phyloP scores from a whole-genome alignment of 2,797 vertebrate species.

The Psittacula echo region DNA sequence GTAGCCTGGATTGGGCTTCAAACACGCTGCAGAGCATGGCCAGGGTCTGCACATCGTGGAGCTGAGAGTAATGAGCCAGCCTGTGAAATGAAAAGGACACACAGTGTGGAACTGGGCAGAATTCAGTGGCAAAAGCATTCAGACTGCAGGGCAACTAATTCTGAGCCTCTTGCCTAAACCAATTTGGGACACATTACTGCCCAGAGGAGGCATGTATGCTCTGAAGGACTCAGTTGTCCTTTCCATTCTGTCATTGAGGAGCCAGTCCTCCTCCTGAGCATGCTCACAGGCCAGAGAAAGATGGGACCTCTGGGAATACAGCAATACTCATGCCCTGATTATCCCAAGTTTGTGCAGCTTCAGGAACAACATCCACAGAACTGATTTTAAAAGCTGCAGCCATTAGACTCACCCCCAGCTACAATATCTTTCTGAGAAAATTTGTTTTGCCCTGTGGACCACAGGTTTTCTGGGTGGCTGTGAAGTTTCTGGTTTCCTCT shows the following conservation, averaged over 20 bases:
- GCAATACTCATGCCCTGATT: not conserved
- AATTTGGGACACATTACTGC: not conserved
- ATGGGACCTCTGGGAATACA: not conserved
- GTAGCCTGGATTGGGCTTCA: slow-evolving; percentile 84
- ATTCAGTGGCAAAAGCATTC: not conserved
- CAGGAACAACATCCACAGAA: not conserved
- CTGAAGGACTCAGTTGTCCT: not conserved
- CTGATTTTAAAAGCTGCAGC: not conserved
- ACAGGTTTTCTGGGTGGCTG: not conserved
- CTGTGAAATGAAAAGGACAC: slow-evolving; percentile 70
- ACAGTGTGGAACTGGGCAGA: not conserved
- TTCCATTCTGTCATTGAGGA: not conserved
- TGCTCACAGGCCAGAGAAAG: not conserved
- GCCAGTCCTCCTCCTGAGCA: not conserved
- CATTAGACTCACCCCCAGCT: not conserved
- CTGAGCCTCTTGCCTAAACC: not conserved
- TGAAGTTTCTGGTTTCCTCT: not conserved
- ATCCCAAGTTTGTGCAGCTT: not conserved
- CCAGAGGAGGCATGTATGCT: accelerated
- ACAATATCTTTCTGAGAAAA: not conserved
- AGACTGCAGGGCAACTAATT: not conserved
- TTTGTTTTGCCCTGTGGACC: not conserved
- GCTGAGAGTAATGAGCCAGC: slow-evolving; percentile 92
- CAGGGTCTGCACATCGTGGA: slow-evolving; percentile 95
- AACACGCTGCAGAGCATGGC: slow-evolving; percentile 98